Base-by-base conservation (phyloP, 2,888 invertebrate genomes). In the Venusia cambrica region DNA sequence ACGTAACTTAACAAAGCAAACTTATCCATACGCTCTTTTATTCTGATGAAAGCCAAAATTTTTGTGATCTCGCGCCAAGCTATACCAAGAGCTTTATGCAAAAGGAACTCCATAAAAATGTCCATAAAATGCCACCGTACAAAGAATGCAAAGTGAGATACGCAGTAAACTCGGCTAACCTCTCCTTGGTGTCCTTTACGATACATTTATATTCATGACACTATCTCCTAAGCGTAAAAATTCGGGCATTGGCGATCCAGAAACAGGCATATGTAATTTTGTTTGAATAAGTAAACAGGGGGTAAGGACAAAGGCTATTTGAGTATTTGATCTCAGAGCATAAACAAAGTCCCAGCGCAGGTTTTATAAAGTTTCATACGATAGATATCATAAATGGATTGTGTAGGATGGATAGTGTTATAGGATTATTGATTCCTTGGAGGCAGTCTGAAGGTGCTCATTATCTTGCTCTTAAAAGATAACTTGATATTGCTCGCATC, bases 171-270 rank as follows among this genome's bases (percentile, higher is more conserved):
- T 65, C 57, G 59, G 63, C 73, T 77, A 67, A 75, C 71, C 74
- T 77, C 74, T 74, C 72, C 62, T 71, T 59, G 73, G 75, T 78
- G 78, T 80, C 79, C 77, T 83, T 83, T 81, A 83, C 84, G 78
- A 81, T 83, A 84, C 81, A 85, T 87, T 87, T 85, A 87, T 87
- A 87, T 87, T 87, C 85, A 87, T 85, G 84, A 74, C 87, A 80
- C 81, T 83, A 80, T 84, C 83, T 84, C 72, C 57, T 67, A 68
- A 78, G 79, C 85, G 85, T 84, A 84, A 84, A 85, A 85, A 85
- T 87, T 85, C 84, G 85, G 83, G 74, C 80, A 73, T 78, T 78
- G 81, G 84, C 80, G 77, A 85, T 83, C 78, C 80, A 70, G 77
- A 75, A 78, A 75, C 78, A 73, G 76, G 85, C 85, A 85, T 85